Evolutionary conservation across 2,113 vertebrate genomes (phyloP), one percentile per base, ranked within the genome.

Genomic region (Bubo scandiacus): DNA sequence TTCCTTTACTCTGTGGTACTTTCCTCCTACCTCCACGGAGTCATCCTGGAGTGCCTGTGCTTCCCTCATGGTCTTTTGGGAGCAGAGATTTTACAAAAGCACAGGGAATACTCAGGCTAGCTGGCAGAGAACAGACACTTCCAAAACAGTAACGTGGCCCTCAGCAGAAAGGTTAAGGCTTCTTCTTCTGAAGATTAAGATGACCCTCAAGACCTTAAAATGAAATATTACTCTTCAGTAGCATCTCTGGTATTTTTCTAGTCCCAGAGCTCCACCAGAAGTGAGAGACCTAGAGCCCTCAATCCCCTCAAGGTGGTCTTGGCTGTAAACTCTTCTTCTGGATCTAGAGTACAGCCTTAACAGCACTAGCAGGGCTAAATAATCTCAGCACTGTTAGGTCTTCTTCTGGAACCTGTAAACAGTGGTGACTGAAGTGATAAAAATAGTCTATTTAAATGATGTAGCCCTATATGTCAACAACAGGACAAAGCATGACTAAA

Each of bases 91-190:
- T 86, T 16, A 43, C 34, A 75, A 22, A 71, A 77, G 27, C 29
- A 71, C 0, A 0, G 26, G 51, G n/a, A 84, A 67, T 18, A 23
- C 34, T 21, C 3, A 2, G 2, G 4, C 30, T 52, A 71, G 26
- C 38, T 54, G 1, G 1, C 13, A 68, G 51, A 81, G 55, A 63
- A 43, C 45, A 73, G 63, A 47, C 38, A 26, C 27, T 72, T 79
- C 45, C 30, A 40, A 20, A 84, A 57, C 52, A 62, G 34, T 8
- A 36, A 27, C 18, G 2, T 0, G 1, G 32, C 9, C 34, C 47
- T 59, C 36, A 68, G 71, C 42, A 74, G 58, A 61, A 86, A 77
- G 38, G 27, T 6, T 8, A 43, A 42, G 34, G 26, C 17, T 83
- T 73, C 49, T 74, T 23, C 22, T 15, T 10, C 65, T 66, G 34